Evolutionary conservation across 2,797 vertebrate genomes (phyloP).

Genomic region (Sarcophilus harrisii): DNA sequence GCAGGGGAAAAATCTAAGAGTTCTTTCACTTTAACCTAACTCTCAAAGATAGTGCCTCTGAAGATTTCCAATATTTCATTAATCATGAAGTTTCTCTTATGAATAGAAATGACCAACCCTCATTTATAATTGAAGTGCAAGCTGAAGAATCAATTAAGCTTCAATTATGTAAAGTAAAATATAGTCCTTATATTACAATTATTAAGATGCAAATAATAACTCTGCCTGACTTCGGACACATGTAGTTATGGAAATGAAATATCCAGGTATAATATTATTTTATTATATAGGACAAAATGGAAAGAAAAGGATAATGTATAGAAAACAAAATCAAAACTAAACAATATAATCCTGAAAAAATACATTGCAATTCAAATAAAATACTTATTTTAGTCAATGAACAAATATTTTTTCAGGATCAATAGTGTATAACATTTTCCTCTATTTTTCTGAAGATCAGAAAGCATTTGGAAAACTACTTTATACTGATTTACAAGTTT

Average conservation of each 20-base stretch:
- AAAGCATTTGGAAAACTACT: background rate
- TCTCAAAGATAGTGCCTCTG: background rate
- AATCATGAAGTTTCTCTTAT: background rate
- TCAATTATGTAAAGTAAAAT: background rate
- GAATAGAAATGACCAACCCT: background rate
- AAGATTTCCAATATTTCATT: background rate
- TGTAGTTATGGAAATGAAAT: background rate
- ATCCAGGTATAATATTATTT: background rate
- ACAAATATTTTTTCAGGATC: background rate
- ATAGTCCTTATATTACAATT: background rate
- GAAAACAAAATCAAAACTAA: background rate
- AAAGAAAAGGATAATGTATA: background rate
- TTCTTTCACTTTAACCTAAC: background rate
- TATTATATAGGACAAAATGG: background rate
- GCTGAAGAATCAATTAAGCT: constrained; percentile 36
- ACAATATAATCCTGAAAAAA: background rate
- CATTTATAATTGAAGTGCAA: background rate
- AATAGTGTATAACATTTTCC: background rate
- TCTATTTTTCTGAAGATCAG: background rate
- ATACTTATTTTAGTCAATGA: background rate
- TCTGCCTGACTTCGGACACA: background rate
- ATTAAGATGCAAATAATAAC: background rate
- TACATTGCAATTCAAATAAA: background rate
- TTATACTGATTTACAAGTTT: background rate
- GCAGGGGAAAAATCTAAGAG: background rate